These are phyloP conservation scores for Syngnathus typhle DNA, from an alignment of 2,113 vertebrate genomes.

Conservation along the genomic window DNA sequence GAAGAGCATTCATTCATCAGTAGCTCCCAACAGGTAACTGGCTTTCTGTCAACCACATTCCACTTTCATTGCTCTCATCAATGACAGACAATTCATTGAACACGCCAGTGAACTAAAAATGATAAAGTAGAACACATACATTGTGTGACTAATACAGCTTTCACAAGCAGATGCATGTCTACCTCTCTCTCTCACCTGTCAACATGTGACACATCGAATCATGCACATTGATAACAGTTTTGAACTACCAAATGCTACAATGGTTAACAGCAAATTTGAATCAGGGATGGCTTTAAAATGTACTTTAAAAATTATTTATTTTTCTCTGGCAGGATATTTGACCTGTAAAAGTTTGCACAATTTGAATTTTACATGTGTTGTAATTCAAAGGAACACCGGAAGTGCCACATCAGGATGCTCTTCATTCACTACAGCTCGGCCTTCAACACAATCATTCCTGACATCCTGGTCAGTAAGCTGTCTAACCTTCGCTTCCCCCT, in stretches of 20 bases:
- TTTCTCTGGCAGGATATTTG: too few species aligned
- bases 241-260: neutral
- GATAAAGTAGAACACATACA: slow-evolving; percentile 13
- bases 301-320: too few species aligned
- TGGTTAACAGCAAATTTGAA: too few species aligned
- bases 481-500: too few species aligned
- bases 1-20: neutral
- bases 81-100: slow-evolving; percentile 10
- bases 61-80: slow-evolving; percentile 22
- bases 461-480: too few species aligned
- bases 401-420: too few species aligned
- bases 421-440: too few species aligned
- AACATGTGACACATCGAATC: neutral
- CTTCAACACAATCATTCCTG: too few species aligned
- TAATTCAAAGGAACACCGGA: too few species aligned
- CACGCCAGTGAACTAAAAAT: slow-evolving; percentile 33
- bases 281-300: too few species aligned
- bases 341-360: too few species aligned
- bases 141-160: slow-evolving; percentile 11
- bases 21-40: slow-evolving; percentile 6
- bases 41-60: slow-evolving; percentile 34
- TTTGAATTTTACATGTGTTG: too few species aligned
- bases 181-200: neutral
- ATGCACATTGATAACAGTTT: neutral
- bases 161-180: slow-evolving; percentile 25